These are phyloP conservation scores for Phrynocephalus vlangalii DNA, from an alignment of 2,797 vertebrate genomes.

Conservation along the genomic window DNA sequence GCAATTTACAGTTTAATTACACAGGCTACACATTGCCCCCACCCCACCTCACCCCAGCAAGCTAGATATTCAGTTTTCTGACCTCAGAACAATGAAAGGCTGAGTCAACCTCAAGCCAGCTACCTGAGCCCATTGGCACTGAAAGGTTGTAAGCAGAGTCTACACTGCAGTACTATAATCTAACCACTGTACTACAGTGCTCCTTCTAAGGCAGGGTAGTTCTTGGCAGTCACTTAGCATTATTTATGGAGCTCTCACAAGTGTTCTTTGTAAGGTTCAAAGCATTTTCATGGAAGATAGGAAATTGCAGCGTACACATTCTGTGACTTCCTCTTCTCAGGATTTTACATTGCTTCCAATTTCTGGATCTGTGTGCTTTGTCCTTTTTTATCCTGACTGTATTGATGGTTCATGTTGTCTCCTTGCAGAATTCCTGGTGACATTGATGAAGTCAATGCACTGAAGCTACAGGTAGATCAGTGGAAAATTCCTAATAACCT, in stretches of 20 bases:
- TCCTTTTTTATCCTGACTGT: background rate
- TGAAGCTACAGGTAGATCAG: slow-evolving; percentile 93
- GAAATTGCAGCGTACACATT: background rate
- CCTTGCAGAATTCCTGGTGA: slow-evolving; percentile 88
- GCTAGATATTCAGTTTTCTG: too few species aligned
- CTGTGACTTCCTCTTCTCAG: background rate
- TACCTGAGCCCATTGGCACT: too few species aligned
- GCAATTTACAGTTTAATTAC: too few species aligned
- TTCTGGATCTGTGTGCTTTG: background rate
- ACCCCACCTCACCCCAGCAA: too few species aligned
- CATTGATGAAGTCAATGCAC: slow-evolving; percentile 92
- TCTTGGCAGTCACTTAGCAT: background rate
- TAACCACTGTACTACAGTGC: too few species aligned
- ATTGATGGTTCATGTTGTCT: slow-evolving; percentile 32
- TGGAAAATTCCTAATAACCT: slow-evolving; percentile 91
- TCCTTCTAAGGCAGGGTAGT: too few species aligned
- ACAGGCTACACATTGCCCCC: too few species aligned
- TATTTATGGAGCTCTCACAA: background rate
- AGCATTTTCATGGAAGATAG: background rate
- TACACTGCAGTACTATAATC: too few species aligned
- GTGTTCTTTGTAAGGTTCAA: slow-evolving; percentile 1
- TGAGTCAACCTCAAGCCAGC: too few species aligned
- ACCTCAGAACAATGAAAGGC: too few species aligned
- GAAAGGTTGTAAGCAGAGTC: too few species aligned
- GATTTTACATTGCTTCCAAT: background rate